These are phyloP conservation scores for Tenodera sinensis DNA, from an alignment of 2,888 invertebrate species.

Conservation along the genomic window DNA sequence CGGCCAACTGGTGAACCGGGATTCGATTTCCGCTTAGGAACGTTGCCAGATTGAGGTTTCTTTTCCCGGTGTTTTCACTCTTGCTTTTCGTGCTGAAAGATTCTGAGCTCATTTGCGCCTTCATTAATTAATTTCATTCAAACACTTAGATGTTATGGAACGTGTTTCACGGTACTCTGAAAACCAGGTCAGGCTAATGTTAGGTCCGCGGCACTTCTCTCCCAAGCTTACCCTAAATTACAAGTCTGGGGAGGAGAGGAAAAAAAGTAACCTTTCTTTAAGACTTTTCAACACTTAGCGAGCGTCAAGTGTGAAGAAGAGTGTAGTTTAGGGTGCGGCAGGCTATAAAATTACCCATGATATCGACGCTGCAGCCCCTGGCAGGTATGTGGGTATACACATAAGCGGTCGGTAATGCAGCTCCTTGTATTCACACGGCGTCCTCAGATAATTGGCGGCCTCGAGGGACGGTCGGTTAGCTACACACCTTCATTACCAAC, in stretches of 20 bases:
- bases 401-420: slow-evolving; percentile 6
- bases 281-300: slow-evolving; percentile 23
- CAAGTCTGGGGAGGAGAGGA: neutral
- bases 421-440: neutral
- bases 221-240: neutral
- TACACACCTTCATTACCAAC: neutral
- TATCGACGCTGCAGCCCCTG: neutral
- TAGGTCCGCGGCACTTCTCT: neutral
- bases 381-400: neutral
- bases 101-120: too few species aligned
- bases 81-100: too few species aligned
- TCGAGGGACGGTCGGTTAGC: neutral
- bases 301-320: slow-evolving; percentile 1
- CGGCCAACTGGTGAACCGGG: too few species aligned
- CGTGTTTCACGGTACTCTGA: neutral
- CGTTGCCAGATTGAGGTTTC: too few species aligned
- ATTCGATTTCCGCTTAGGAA: too few species aligned
- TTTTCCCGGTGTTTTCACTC: too few species aligned
- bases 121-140: too few species aligned
- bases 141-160: too few species aligned
- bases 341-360: slow-evolving; percentile 24
- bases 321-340: neutral
- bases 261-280: neutral
- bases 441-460: neutral
- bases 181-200: neutral